phyloP scores from a whole-genome alignment of 2,113 vertebrate species.

The Ciconia maguari region DNA sequence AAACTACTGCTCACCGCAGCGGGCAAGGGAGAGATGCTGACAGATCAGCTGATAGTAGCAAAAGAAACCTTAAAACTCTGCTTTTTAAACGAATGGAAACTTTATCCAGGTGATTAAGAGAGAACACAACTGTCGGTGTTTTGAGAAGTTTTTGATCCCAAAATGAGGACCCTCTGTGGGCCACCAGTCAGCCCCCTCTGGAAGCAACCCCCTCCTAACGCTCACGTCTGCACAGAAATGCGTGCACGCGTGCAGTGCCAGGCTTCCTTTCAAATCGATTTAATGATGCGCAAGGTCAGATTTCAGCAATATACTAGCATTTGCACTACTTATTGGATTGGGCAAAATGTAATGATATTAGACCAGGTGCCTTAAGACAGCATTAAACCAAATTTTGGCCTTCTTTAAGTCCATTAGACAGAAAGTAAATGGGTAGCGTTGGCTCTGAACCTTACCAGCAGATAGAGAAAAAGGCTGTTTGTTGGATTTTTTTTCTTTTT shows the following conservation, averaged over 20 bases:
- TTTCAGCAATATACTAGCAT: not conserved
- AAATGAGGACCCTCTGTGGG: not conserved
- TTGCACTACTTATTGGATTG: not conserved
- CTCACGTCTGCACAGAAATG: not conserved
- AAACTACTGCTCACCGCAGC: not conserved
- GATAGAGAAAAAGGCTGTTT: not conserved
- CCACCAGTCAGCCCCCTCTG: not conserved
- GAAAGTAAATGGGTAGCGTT: not conserved
- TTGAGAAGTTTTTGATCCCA: not conserved
- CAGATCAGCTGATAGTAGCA: not conserved
- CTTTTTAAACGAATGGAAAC: not conserved
- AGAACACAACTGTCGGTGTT: not conserved
- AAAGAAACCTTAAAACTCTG: not conserved
- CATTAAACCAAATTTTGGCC: constrained; percentile 9
- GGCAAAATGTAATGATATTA: not conserved
- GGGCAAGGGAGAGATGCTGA: not conserved
- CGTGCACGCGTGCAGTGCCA: not conserved
- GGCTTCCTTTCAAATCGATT: not conserved
- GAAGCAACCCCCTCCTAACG: not conserved
- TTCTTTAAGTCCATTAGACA: not conserved
- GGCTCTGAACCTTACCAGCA: not conserved
- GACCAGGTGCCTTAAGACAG: constrained; percentile 36
- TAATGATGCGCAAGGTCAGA: not conserved
- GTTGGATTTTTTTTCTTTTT: not conserved
- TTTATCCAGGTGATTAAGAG: not conserved